A percentile compares a stretch with the other conserved stretches of the same genome.
These are phyloP conservation scores for Pelmatolapia mariae DNA, from an alignment of 2,113 vertebrate species.

Conservation along the genomic window DNA sequence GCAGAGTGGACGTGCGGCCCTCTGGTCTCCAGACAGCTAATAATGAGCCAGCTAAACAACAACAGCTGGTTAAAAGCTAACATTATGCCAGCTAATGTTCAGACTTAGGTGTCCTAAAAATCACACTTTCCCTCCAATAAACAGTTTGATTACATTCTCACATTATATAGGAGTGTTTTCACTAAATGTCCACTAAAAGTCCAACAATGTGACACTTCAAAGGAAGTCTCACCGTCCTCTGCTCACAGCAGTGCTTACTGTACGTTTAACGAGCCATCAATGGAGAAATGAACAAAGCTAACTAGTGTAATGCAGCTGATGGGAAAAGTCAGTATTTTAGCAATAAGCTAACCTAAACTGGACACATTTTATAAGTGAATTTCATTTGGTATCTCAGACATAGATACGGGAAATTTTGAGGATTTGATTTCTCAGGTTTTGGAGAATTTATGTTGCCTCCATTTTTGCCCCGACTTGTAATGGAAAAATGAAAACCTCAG, in stretches of 20 bases:
- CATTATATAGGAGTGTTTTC: neutral
- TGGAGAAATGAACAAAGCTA: accelerated
- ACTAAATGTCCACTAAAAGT: neutral
- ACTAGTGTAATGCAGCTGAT: neutral
- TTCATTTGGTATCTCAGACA: neutral
- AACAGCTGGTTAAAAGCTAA: neutral
- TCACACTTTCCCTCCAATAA: neutral
- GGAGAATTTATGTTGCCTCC: neutral
- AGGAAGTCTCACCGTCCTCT: neutral
- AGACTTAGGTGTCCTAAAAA: neutral
- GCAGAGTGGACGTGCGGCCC: neutral
- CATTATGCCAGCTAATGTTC: neutral
- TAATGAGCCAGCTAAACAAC: neutral
- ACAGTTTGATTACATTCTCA: neutral
- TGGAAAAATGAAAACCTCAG: neutral
- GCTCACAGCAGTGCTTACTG: neutral
- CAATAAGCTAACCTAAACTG: neutral
- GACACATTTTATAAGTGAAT: neutral
- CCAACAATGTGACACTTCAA: neutral
- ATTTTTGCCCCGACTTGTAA: neutral
- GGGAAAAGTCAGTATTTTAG: neutral
- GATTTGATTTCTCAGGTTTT: neutral
- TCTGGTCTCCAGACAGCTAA: neutral
- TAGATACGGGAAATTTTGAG: neutral
- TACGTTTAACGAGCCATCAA: neutral